These are phyloP conservation scores for Athalia cordata DNA, from an alignment of 2,888 invertebrate genomes.

Conservation along the genomic window DNA sequence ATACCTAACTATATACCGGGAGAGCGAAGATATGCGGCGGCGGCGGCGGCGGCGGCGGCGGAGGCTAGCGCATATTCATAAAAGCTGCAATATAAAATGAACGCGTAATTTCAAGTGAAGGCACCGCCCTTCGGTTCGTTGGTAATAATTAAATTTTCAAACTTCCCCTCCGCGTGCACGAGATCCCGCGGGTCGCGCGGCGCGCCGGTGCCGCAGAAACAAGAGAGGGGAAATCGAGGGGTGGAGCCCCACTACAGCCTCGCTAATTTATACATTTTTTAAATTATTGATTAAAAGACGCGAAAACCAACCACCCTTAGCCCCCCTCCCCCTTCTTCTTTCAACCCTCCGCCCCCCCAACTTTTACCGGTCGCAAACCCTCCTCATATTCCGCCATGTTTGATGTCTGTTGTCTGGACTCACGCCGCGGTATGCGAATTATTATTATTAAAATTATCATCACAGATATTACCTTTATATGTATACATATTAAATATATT, in stretches of 20 bases:
- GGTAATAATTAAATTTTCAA: constrained; percentile 44
- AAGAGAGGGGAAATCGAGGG: constrained; percentile 3
- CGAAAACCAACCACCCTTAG: constrained; percentile 35
- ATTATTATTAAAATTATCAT: too few relatives aligned
- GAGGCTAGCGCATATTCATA: constrained; percentile 34
- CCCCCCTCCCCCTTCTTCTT: not conserved
- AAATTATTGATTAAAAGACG: constrained; percentile 45
- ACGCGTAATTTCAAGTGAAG: constrained; percentile 40
- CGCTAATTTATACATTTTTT: constrained; percentile 45
- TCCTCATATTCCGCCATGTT: constrained; percentile 27
- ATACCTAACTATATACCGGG: too few relatives aligned
- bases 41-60: constrained; percentile 27
- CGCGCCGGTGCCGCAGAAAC: not conserved
- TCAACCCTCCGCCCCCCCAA: not conserved
- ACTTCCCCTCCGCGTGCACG: constrained; percentile 42
- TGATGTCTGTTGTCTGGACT: constrained; percentile 41
- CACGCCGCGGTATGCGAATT: too few relatives aligned
- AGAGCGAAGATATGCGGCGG: not conserved
- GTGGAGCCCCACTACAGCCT: constrained; percentile 12
- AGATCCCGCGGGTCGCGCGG: not conserved
- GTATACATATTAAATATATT: too few relatives aligned
- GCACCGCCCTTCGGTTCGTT: constrained; percentile 44
- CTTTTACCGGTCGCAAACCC: not conserved
- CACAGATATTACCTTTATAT: too few relatives aligned
- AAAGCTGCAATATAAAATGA: constrained; percentile 21